Evolutionary conservation across 2,113 vertebrate species (phyloP).

Genomic region (Platanista minor): DNA sequence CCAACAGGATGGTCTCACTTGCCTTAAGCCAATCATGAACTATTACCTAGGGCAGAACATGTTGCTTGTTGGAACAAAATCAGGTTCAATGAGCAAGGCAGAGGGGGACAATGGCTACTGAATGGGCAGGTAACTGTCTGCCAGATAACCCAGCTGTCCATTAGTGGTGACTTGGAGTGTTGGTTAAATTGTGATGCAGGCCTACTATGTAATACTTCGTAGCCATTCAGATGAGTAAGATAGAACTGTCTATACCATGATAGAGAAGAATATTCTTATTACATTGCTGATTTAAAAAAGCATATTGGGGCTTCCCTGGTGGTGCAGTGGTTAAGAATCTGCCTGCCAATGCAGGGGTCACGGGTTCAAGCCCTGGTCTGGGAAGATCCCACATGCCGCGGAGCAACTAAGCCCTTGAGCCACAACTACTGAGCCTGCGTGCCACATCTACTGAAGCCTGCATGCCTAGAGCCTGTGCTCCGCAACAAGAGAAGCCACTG

Average conservation of each 20-base stretch:
- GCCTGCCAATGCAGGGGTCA: too few relatives aligned
- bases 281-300: not conserved
- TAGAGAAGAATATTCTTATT: not conserved
- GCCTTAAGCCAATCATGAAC: not conserved
- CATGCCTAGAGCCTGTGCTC: too few relatives aligned
- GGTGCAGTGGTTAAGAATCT: too few relatives aligned
- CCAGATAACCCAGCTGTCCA: not conserved
- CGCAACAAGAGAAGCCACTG: too few relatives aligned
- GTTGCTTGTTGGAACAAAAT: not conserved
- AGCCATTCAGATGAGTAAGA: not conserved
- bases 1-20: not conserved
- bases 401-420: too few relatives aligned
- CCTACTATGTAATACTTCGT: not conserved
- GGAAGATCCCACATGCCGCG: too few relatives aligned
- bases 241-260: not conserved
- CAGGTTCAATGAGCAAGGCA: not conserved
- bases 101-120: not conserved
- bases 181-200: not conserved
- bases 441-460: too few relatives aligned
- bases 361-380: too few relatives aligned
- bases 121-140: not conserved
- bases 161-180: not conserved
- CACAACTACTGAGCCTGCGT: too few relatives aligned
- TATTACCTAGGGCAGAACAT: not conserved
- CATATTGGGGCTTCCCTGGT: not conserved